phyloP scores from a whole-genome alignment of 1,140 invertebrate genomes.

The Littorina saxatilis region DNA sequence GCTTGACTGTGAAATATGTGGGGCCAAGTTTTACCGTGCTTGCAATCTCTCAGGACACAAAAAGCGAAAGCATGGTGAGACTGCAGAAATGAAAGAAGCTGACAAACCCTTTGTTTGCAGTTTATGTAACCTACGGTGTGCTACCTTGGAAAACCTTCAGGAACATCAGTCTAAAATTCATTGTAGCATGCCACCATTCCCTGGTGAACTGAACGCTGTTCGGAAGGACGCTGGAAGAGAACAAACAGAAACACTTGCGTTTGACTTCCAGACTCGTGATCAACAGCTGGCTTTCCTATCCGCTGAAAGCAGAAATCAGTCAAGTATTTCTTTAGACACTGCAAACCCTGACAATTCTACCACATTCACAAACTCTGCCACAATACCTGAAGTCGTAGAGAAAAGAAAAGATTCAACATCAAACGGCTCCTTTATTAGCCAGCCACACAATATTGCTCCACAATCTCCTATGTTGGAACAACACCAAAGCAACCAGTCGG shows the following conservation, averaged over 20 bases:
- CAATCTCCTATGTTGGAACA: too few species aligned
- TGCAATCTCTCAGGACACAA: conserved; percentile 31
- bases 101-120: conserved; percentile 18
- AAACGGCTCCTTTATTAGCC: too few species aligned
- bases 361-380: too few species aligned
- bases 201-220: neutral
- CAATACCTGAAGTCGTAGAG: too few species aligned
- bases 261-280: neutral
- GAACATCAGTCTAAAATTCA: conserved; percentile 23
- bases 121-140: conserved; percentile 8
- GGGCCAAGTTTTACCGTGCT: conserved; percentile 33
- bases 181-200: neutral
- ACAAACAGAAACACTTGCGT: neutral
- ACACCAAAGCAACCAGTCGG: too few species aligned
- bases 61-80: conserved; percentile 24
- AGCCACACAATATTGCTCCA: too few species aligned
- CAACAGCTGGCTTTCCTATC: too few species aligned
- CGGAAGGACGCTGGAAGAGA: too few species aligned
- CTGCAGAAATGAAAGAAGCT: conserved; percentile 13
- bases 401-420: too few species aligned
- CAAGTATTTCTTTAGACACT: too few species aligned
- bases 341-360: too few species aligned
- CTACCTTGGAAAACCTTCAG: conserved; percentile 18
- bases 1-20: conserved; percentile 32
- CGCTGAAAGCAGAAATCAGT: too few species aligned